Base-by-base conservation (phyloP, 2,113 vertebrate species). In the Noturus placidus region DNA sequence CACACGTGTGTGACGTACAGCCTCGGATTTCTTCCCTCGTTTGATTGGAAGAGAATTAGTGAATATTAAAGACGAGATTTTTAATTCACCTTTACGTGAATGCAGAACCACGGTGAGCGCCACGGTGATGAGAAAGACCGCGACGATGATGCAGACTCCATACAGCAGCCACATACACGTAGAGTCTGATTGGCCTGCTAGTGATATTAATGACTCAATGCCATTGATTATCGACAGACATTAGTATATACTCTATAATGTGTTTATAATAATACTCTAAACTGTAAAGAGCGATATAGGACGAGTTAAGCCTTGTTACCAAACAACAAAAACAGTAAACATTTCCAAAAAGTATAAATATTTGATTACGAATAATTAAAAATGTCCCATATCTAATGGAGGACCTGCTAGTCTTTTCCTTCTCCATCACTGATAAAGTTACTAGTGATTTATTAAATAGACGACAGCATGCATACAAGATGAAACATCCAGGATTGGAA, bases 81-180 rank as follows among this genome's bases (percentile, higher is more conserved):
- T 52, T 50, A 42, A 11, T 65, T 85, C 65, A 91, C 90, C 90
- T 87, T 57, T 65, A 52, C 54, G 6, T 65, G 87, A 84, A 85
- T 25, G 83, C 30, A 88, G 50, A 86, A 11, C 27, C 8, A 88
- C 22, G 14, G 56, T 56, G 17, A 83, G 0, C 0, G n/a, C 9
- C 22, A 85, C 74, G 19, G 54, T 30, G 5, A 88, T 1, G 9
- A 27, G 25, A 50, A 91, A n/a, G 30, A 87, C 38, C 38, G 5
- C 9, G 6, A 5, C 77, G 74, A 69, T 42, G 2, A 67, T 38
- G 27, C 33, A 61, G 52, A 17, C 61, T 78, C 76, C 82, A 46
- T 61, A 91, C 13, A 89, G 42, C 63, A 85, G n/a, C 86, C n/a
- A 69, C 2, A 9, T 63, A 25, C 81, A 85, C 0, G 13, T 25